phyloP scores from a whole-genome alignment of 2,113 vertebrate genomes.

The Petroica traversi region DNA sequence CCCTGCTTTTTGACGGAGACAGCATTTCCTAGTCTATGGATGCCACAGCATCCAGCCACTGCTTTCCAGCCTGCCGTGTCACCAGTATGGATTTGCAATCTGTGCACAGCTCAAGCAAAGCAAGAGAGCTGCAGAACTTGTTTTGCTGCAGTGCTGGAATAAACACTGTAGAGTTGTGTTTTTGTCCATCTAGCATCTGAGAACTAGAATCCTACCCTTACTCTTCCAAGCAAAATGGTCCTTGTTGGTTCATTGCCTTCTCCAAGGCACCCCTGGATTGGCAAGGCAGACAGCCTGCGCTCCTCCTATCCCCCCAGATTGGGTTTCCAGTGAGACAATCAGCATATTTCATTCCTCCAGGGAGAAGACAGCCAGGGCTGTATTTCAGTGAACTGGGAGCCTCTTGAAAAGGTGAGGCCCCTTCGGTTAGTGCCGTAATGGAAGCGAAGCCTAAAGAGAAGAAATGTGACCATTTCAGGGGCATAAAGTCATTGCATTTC shows the following conservation, averaged over 20 bases:
- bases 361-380: slow-evolving; percentile 15
- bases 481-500: slow-evolving; percentile 61
- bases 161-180: neutral
- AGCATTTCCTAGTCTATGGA: neutral
- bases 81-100: neutral
- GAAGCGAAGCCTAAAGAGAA: slow-evolving; percentile 53
- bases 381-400: slow-evolving; percentile 31
- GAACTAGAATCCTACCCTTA: neutral
- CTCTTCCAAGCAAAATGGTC: neutral
- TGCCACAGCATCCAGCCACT: neutral
- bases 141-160: neutral
- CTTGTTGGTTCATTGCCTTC: neutral
- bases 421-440: slow-evolving; percentile 51
- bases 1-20: neutral
- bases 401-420: slow-evolving; percentile 62
- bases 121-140: neutral
- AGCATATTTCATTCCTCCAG: slow-evolving; percentile 16
- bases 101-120: neutral
- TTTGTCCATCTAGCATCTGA: neutral
- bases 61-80: neutral
- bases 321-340: neutral
- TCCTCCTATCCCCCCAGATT: neutral
- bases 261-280: neutral
- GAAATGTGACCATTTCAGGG: slow-evolving; percentile 63
- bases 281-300: neutral